Evolutionary conservation across 2,888 invertebrate species (phyloP), one percentile per base, ranked within the genome.

Genomic region (Therioaphis trifolii): DNA sequence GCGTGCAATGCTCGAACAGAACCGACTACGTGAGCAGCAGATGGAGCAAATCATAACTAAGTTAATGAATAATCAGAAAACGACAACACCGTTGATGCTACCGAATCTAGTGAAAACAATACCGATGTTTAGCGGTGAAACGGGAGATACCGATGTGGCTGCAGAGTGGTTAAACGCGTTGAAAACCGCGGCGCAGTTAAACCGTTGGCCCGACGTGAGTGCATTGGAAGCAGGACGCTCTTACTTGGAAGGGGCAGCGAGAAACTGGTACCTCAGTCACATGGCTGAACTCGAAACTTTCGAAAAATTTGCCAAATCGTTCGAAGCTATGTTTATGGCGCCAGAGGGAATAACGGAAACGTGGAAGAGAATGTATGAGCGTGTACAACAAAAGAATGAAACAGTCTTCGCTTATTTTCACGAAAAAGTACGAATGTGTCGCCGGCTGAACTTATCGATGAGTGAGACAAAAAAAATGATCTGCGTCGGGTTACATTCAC

Each of bases 141-240:
- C 66, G 18, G 66, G 66, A 4, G 66, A 66, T 35, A 66, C 66
- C 7, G 66, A 66, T n/a, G 66, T 14, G n/a, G 66, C 66, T 14
- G 29, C 27, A 27, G 61, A 61, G 27, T 61, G 27, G 27, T 27
- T 27, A 27, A 61, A 61, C 27, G 61, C 61, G 27, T 27, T 61
- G 15, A 61, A 61, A 18, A 63, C 61, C 27, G 61, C 61, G 4
- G 61, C 61, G 12, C 3, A 29, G 18, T 18, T 63, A 14, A 63
- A 63, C 29, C 27, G 29, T 12, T 63, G 61, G 61, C 61, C 61
- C 15, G 61, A 63, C 29, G 14, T 29, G 18, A 18, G 27, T 7
- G 29, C 29, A 7, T 15, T 63, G 7, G 61, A 5, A n/a, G 61
- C 61, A 5, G 61, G 27, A 29, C 27, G 61, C 4, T 29, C 29